phyloP scores from a whole-genome alignment of 2,888 invertebrate species.

The Campoplex nolae region DNA sequence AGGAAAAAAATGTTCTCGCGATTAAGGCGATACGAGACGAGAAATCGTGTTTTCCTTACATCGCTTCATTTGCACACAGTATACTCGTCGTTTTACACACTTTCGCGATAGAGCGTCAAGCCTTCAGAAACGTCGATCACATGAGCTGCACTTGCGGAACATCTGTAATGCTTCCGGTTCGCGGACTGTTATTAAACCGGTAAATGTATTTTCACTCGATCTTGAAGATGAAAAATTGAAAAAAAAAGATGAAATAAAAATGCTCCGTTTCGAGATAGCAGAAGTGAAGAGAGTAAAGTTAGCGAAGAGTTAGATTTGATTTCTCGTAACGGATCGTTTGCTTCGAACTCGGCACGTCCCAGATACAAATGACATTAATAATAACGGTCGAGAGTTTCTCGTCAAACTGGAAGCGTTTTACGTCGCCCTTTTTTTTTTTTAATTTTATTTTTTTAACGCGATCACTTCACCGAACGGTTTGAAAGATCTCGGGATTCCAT shows the following conservation, averaged over 20 bases:
- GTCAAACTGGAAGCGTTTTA: constrained; percentile 17
- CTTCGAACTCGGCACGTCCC: constrained; percentile 2
- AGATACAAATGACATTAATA: constrained; percentile 41
- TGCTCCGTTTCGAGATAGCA: constrained; percentile 10
- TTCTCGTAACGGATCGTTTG: constrained; percentile 46
- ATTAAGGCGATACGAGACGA: constrained; percentile 44
- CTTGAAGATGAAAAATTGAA: constrained; percentile 1
- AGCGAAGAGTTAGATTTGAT: constrained; percentile 32
- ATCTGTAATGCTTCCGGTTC: constrained; percentile 9
- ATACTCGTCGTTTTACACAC: constrained; percentile 36
- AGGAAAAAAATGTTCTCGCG: constrained; percentile 15
- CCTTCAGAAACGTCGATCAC: constrained; percentile 20
- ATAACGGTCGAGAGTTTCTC: constrained; percentile 42
- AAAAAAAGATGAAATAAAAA: neutral
- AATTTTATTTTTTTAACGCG: neutral
- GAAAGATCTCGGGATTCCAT: neutral
- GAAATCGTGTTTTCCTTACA: constrained; percentile 23
- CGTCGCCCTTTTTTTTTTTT: neutral
- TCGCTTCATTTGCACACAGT: constrained; percentile 59
- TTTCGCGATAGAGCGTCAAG: constrained; percentile 46
- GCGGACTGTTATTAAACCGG: constrained; percentile 58
- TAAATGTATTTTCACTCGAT: constrained; percentile 36
- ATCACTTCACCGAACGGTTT: neutral
- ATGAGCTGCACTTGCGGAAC: constrained; percentile 5
- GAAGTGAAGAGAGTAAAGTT: neutral